Base-by-base conservation (phyloP, 1,140 invertebrate genomes). In the Diabrotica virgifera region DNA sequence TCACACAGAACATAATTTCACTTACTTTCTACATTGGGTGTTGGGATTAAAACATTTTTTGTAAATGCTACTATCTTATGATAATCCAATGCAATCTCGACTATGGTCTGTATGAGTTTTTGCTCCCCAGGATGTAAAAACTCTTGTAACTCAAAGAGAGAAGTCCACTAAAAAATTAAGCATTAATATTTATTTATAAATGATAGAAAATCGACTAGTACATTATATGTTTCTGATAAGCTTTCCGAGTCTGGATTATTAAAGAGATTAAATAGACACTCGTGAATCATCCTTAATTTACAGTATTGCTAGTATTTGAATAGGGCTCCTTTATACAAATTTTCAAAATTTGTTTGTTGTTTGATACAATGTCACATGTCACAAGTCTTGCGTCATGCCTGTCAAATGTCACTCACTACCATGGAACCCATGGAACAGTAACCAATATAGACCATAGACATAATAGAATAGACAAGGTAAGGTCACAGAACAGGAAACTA, bases 61-160 rank as follows among this genome's bases (percentile, higher is more conserved):
- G 63, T 72, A 67, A 78, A 79, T 7, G 63, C 46, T 54, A 68
- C 63, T 62, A 78, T 74, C 65, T 72, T 72, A 66, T 79, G 74
- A 64, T 78, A 77, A 60, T 71, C 68, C 36, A 70, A 57, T 12
- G 75, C 73, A 12, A 77, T 71, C 57, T 73, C 57, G 40, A 74
- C 65, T 14, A 78, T 78, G 38, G 64, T 66, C 57, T 70, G 63
- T 52, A 78, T 46, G 9, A 78, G 65, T 59, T 77, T 64, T 60
- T 71, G 61, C 66, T 79, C 78, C 6, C 72, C 75, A 35, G 78
- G 77, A 68, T 79, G 77, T 50, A 78, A 63, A 59, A 79, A 79
- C 55, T 77, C 75, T 59, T 72, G 72, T n/a, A 77, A 59, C 64
- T 78, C 73, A 40, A 72, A 69, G 40, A 72, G 62, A 61, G 73